Evolutionary conservation across 1,140 invertebrate species (phyloP).

Genomic region (Atta cephalotes): DNA sequence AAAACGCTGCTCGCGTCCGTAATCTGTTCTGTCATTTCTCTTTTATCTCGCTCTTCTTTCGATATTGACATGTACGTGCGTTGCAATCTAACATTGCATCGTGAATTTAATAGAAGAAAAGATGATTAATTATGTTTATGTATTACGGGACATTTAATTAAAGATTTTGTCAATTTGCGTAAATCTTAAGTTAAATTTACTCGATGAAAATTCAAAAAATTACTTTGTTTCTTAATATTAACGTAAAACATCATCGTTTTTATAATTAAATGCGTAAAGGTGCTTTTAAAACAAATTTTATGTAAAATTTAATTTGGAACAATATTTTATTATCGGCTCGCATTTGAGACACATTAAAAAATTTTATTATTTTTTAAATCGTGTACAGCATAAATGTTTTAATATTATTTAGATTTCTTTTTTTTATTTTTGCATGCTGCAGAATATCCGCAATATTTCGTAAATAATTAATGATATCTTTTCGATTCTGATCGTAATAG

Average conservation of each 20-base stretch:
- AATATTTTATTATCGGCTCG: not conserved
- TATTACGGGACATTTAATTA: not conserved
- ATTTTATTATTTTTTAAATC: not conserved
- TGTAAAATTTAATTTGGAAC: not conserved
- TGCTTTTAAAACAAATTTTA: not conserved
- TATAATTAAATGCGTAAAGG: not conserved
- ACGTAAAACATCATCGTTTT: not conserved
- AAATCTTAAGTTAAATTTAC: not conserved
- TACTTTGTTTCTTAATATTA: not conserved
- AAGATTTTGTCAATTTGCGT: not conserved
- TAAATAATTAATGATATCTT: not conserved
- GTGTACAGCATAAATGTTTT: not conserved
- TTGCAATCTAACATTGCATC: constrained; percentile 3
- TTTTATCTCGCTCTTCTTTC: constrained; percentile 13
- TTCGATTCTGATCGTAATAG: not conserved
- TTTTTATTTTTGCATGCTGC: not conserved
- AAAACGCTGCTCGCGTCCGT: not conserved
- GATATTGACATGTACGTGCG: not conserved
- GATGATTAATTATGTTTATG: constrained; percentile 21
- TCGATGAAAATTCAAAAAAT: not conserved
- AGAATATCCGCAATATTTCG: not conserved
- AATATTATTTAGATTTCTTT: too few species aligned
- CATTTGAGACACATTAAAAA: not conserved
- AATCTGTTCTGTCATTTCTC: constrained; percentile 29
- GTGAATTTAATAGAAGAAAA: not conserved